Evolutionary conservation across 2,113 vertebrate genomes (phyloP), one percentile per base, ranked within the genome.

Genomic region (Ammodytes dubius): DNA sequence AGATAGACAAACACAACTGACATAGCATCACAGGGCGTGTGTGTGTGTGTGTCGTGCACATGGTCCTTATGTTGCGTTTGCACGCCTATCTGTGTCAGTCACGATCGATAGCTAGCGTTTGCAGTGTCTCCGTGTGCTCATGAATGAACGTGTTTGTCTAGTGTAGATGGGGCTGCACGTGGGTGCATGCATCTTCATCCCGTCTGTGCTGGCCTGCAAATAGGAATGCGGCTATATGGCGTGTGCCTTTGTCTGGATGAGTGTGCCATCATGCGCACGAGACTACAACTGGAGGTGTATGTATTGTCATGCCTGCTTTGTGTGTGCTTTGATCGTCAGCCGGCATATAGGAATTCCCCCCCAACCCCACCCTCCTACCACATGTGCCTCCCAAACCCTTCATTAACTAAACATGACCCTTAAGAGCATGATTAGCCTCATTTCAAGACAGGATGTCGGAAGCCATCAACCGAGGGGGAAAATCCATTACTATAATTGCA

Each of bases 401-500:
- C 96, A 95, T 96, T 97, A 98, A 98, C 95, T 96, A 96, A 95
- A 97, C 96, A 97, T 97, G 97, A 97, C 97, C 96, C 96, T 97
- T 96, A 97, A 97, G 96, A 96, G 79, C 90, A 96, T 97, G 96
- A 97, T 98, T 99, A 98, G 96, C 96, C 96, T 95, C 93, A 90
- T 96, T 96, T 96, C 89, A 91, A 95, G 96, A 96, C 97, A 98
- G 96, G 96, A 98, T 98, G 97, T 98, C 95, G 95, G 97, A 98
- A 98, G 95, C 97, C 96, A 98, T 98, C 97, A 97, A 95, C 89
- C 78, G 93, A 90, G 91, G 87, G 84, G 86, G 87, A 9, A 95
- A 96, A 96, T 95, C 97, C 97, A 98, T 98, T 97, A 96, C 96
- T 97, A 96, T 97, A 97, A 98, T 98, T 98, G 96, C 96, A 96